A percentile compares a stretch with the other conserved stretches of the same genome.
These are phyloP conservation scores for Sigmodon hispidus DNA, from an alignment of 2,113 vertebrate genomes.

Conservation along the genomic window DNA sequence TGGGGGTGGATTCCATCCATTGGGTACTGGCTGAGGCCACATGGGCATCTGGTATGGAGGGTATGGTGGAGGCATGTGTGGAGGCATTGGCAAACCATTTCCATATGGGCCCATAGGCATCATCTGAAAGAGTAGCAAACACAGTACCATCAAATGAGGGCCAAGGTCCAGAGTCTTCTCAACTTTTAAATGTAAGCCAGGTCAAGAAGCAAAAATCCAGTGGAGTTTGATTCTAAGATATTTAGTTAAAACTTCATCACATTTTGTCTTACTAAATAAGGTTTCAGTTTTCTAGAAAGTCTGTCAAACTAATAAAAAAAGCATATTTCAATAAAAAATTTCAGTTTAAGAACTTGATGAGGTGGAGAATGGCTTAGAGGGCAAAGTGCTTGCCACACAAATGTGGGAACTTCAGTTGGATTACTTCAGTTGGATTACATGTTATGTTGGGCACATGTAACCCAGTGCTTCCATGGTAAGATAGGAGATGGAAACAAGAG, in stretches of 20 bases:
- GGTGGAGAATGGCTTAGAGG: too few species aligned
- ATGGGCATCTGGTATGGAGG: constrained; percentile 70
- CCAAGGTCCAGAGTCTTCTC: background rate
- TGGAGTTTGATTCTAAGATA: background rate
- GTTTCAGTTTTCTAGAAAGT: constrained; percentile 40
- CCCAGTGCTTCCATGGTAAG: background rate
- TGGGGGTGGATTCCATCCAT: constrained; percentile 37
- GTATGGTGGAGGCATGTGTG: constrained; percentile 33
- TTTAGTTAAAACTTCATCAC: constrained; percentile 21
- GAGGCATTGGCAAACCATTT: constrained; percentile 58
- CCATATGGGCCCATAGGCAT: constrained; percentile 62
- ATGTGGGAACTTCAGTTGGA: background rate
- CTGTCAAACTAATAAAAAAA: background rate
- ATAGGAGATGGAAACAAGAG: background rate
- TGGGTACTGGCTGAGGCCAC: constrained; percentile 72
- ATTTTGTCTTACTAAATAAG: background rate
- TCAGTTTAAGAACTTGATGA: constrained; percentile 3
- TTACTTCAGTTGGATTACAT: background rate
- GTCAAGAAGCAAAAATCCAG: background rate
- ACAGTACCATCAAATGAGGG: background rate
- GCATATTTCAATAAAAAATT: background rate
- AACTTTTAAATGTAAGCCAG: background rate
- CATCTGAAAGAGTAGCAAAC: constrained; percentile 62
- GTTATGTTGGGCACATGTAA: background rate
- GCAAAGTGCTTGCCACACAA: background rate